A percentile compares a stretch with the other conserved stretches of the same genome.
Conservation (phyloP, 2,888 invertebrate species). For the Sycophila texana region DNA sequence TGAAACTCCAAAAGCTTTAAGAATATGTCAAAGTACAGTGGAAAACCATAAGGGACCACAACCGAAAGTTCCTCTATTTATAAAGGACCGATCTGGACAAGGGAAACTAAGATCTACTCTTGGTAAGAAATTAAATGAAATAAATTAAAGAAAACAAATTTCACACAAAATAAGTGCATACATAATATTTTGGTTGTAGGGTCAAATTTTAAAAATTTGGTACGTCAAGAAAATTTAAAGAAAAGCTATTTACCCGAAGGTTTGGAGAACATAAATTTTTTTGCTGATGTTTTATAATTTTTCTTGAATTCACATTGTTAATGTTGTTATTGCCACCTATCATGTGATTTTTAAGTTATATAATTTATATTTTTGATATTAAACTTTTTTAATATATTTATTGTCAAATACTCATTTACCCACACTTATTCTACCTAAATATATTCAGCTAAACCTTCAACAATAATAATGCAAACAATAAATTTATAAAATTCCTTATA, state of each 20-base stretch:
- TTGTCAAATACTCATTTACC: background rate
- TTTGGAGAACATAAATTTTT: conserved; percentile 79
- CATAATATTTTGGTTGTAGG: conserved; percentile 73
- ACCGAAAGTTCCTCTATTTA: conserved; percentile 49
- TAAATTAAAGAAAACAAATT: background rate
- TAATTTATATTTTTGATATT: conserved; percentile 16
- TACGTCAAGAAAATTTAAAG: conserved; percentile 77
- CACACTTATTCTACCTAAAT: no score
- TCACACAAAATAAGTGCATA: background rate
- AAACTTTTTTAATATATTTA: background rate
- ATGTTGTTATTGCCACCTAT: background rate
- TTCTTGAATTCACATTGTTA: background rate
- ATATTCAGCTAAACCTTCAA: conserved; percentile 5
- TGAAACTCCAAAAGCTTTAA: conserved; percentile 64
- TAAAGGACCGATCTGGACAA: conserved; percentile 55
- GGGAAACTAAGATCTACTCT: conserved; percentile 57
- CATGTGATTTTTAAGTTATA: background rate
- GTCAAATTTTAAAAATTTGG: conserved; percentile 78
- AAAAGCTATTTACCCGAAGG: conserved; percentile 81
- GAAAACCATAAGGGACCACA: conserved; percentile 47
- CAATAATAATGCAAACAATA: conserved; percentile 60
- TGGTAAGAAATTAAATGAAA: conserved; percentile 54
- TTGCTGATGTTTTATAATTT: conserved; percentile 62
- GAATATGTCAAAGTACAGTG: conserved; percentile 21
- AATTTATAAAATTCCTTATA: background rate